phyloP scores from a whole-genome alignment of 2,797 vertebrate species.

The Pseudochaenichthys georgianus region DNA sequence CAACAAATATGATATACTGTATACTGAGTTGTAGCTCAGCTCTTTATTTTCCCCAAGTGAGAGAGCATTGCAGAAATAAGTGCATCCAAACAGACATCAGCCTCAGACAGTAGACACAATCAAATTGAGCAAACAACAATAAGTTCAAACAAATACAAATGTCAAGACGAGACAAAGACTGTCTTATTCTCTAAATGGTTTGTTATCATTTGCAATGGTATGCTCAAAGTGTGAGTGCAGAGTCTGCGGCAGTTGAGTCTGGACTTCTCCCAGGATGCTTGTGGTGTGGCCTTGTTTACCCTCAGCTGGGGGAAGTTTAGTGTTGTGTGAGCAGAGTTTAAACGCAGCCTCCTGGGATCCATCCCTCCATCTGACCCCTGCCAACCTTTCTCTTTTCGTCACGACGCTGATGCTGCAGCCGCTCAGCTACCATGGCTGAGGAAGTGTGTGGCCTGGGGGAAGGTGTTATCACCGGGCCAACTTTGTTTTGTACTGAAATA shows the following conservation, averaged over 20 bases:
- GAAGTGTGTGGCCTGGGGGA: constrained; percentile 46
- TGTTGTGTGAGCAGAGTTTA: constrained; percentile 52
- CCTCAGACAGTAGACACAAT: neutral
- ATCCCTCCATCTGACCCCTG: constrained; percentile 50
- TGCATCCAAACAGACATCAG: neutral
- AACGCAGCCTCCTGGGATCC: constrained; percentile 39
- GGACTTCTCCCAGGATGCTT: constrained; percentile 21
- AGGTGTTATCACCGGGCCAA: constrained; percentile 28
- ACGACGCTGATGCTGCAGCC: constrained; percentile 31
- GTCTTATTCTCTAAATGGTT: neutral
- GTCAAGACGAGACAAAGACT: neutral
- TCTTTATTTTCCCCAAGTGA: neutral
- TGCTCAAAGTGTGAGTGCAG: neutral
- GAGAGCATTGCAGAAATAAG: neutral
- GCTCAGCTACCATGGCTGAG: constrained; percentile 32
- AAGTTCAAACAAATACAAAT: neutral
- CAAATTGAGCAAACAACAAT: neutral
- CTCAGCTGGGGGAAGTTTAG: constrained; percentile 38
- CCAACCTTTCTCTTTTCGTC: constrained; percentile 48
- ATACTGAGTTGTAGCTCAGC: neutral
- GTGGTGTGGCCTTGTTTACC: constrained; percentile 53
- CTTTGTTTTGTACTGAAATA: constrained; percentile 49
- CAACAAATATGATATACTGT: neutral
- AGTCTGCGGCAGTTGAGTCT: constrained; percentile 7
- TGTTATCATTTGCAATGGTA: neutral